Conservation (phyloP, 2,888 invertebrate genomes). For the Dichetophora obliterata region DNA sequence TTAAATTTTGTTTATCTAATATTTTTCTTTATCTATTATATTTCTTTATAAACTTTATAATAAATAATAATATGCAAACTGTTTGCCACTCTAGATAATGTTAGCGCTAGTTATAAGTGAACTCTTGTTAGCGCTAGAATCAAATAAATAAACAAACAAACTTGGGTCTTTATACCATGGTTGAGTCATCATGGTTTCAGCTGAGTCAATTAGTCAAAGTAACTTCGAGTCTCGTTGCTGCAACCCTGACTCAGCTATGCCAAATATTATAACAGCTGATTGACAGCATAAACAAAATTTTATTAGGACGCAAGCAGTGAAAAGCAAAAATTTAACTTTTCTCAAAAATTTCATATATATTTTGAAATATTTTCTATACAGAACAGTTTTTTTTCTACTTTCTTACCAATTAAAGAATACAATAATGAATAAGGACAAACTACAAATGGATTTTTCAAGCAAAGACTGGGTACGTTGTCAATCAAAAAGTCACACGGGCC, state of each 20-base stretch:
- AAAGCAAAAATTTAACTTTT: background rate
- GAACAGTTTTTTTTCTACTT: background rate
- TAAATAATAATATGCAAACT: no score
- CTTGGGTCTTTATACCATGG: no score
- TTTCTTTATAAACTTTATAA: no score
- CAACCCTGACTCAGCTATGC: background rate
- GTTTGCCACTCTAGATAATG: no score
- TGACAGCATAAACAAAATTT: background rate
- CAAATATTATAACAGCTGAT: background rate
- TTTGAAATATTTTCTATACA: background rate
- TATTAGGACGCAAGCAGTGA: background rate
- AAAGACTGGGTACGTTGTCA: conserved; percentile 51
- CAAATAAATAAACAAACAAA: no score
- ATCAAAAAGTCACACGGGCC: conserved; percentile 49
- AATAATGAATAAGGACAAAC: conserved; percentile 11
- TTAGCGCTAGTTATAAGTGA: no score
- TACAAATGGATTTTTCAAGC: background rate
- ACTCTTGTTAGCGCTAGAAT: no score
- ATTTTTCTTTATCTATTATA: no score
- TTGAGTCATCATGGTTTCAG: background rate
- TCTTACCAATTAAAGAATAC: background rate
- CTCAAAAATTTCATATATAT: background rate
- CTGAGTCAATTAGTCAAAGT: background rate
- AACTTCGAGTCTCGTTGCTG: background rate
- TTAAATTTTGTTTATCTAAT: no score